phyloP scores from a whole-genome alignment of 2,888 invertebrate genomes.

The Onthophagus sagittarius region DNA sequence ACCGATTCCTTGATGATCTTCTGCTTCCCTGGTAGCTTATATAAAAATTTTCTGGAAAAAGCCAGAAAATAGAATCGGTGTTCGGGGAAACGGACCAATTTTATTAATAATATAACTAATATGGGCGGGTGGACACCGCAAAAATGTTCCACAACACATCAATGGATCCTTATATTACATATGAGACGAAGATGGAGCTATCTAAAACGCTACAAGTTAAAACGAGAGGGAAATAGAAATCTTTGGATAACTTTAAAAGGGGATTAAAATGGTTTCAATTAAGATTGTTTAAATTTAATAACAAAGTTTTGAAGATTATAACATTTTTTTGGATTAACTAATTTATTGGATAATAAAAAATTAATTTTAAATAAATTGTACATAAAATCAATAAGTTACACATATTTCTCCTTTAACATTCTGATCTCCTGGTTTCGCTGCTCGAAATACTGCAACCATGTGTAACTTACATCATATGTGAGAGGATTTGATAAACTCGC shows the following conservation, averaged over 20 bases:
- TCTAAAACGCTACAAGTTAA: not conserved
- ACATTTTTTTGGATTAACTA: not conserved
- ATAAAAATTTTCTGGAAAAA: constrained; percentile 59
- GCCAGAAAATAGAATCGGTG: constrained; percentile 52
- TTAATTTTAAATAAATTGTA: not conserved
- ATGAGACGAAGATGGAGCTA: constrained; percentile 4
- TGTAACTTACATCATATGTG: constrained; percentile 44
- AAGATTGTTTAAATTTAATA: not conserved
- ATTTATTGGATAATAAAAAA: not conserved
- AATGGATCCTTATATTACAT: not conserved
- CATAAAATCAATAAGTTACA: constrained; percentile 6
- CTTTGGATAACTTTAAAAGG: not conserved
- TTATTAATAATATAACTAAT: constrained; percentile 50
- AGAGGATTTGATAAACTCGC: not conserved
- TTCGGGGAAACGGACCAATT: constrained; percentile 49
- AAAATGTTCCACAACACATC: constrained; percentile 1
- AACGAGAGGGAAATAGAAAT: not conserved
- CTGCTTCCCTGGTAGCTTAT: constrained; percentile 54
- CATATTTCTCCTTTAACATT: constrained; percentile 6
- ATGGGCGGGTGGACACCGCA: constrained; percentile 23
- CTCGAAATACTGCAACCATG: constrained; percentile 49
- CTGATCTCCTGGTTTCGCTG: constrained; percentile 40
- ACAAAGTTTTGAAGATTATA: not conserved
- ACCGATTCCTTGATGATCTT: constrained; percentile 13
- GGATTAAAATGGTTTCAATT: not conserved